Evolutionary conservation across 2,888 invertebrate genomes (phyloP).

Genomic region (Sipunculus nudus): DNA sequence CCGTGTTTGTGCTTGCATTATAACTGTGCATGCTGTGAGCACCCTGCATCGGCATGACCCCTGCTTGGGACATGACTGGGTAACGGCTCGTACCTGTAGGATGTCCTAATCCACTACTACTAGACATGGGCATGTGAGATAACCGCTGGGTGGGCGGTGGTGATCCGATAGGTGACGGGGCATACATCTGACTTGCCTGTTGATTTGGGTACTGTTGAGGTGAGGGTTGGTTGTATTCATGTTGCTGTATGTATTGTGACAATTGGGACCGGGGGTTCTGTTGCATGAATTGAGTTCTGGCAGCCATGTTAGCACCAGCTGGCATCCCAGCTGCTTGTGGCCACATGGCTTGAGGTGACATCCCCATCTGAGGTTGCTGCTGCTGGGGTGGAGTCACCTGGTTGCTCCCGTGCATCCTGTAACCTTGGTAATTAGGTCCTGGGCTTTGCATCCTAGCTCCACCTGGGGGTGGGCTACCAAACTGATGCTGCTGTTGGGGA

Average conservation of each 20-base stretch:
- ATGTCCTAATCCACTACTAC: constrained; percentile 3
- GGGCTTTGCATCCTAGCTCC: constrained; percentile 37
- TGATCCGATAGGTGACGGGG: constrained; percentile 6
- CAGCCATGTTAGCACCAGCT: neutral
- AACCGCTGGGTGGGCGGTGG: constrained; percentile 9
- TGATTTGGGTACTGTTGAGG: constrained; percentile 9
- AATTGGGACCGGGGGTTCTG: constrained; percentile 30
- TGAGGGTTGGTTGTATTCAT: constrained; percentile 45
- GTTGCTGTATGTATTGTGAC: constrained; percentile 44
- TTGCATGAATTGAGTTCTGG: too few species aligned
- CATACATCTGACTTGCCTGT: constrained; percentile 11
- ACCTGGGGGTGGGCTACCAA: constrained; percentile 46
- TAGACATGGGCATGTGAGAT: constrained; percentile 1
- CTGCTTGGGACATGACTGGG: too few species aligned
- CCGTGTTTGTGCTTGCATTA: neutral
- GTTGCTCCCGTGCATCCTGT: constrained; percentile 32
- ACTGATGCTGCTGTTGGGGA: constrained; percentile 39
- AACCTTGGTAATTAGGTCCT: constrained; percentile 24
- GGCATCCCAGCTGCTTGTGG: neutral
- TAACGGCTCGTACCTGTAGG: too few species aligned
- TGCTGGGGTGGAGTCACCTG: constrained; percentile 34
- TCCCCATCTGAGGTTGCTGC: constrained; percentile 22
- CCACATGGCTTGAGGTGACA: constrained; percentile 3
- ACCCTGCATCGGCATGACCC: neutral
- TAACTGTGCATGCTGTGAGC: neutral